Conservation (phyloP, 1,140 invertebrate species). For the Diabrotica virgifera region DNA sequence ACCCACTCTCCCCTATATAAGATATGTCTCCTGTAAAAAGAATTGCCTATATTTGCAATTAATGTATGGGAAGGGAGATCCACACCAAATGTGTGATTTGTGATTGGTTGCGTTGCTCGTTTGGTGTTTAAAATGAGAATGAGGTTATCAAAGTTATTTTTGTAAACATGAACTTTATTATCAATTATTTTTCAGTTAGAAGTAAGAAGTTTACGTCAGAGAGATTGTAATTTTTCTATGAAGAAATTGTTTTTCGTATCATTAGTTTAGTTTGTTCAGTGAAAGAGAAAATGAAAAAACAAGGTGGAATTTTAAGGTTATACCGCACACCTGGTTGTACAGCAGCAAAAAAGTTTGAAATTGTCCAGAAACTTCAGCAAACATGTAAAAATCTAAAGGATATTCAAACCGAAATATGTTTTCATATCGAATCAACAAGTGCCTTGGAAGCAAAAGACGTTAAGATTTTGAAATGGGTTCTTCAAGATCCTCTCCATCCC, state of each 20-base stretch:
- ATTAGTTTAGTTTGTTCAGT: not conserved
- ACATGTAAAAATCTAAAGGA: constrained; percentile 32
- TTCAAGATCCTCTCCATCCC: constrained; percentile 63
- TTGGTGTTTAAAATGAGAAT: not conserved
- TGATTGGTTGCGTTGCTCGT: too few species aligned
- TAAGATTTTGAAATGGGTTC: constrained; percentile 66
- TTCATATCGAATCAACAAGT: constrained; percentile 66
- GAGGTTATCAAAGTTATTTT: not conserved
- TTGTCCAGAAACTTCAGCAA: constrained; percentile 37
- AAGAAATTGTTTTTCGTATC: too few species aligned
- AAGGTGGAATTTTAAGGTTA: constrained; percentile 38
- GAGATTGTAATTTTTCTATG: too few species aligned
- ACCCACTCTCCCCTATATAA: too few species aligned
- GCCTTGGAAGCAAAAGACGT: constrained; percentile 53
- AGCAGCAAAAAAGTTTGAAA: constrained; percentile 39
- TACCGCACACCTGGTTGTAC: constrained; percentile 41
- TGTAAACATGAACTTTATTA: constrained; percentile 11
- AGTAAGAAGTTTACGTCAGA: too few species aligned
- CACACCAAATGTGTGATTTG: too few species aligned
- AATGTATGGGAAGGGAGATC: too few species aligned
- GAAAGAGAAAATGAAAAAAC: constrained; percentile 16
- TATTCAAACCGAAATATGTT: constrained; percentile 74
- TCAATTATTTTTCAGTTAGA: not conserved
- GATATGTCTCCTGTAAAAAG: too few species aligned
- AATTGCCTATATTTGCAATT: too few species aligned